Percentiles rank a stretch among this genome's conserved stretches.
Conservation (phyloP, 2,113 vertebrate genomes). For the Prunella fulvescens region DNA sequence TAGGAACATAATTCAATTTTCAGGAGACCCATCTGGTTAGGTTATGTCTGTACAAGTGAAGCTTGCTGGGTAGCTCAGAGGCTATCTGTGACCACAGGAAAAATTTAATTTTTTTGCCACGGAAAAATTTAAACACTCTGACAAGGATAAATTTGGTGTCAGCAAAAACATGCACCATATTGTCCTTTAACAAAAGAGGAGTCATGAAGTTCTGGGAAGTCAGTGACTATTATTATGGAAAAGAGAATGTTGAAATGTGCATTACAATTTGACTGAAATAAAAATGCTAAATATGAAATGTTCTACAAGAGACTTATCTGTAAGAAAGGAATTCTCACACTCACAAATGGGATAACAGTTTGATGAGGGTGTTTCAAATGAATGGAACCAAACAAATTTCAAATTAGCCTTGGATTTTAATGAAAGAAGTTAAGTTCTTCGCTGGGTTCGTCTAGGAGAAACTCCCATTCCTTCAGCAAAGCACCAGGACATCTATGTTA, state of each 20-base stretch:
- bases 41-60: neutral
- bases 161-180: neutral
- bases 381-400: neutral
- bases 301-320: neutral
- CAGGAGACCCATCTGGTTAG: neutral
- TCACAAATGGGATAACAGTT: neutral
- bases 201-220: neutral
- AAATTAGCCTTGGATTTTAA: neutral
- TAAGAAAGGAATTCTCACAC: neutral
- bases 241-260: neutral
- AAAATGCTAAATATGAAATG: neutral
- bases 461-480: neutral
- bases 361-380: neutral
- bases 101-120: neutral
- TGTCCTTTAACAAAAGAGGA: neutral
- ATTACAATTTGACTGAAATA: neutral
- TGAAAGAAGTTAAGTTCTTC: neutral
- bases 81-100: neutral
- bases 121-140: neutral
- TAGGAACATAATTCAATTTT: neutral
- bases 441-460: neutral
- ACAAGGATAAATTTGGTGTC: neutral
- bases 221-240: neutral
- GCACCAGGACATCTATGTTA: neutral
- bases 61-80: neutral